Base-by-base conservation (phyloP, 1,140 invertebrate genomes). In the Hycleus phaleratus region DNA sequence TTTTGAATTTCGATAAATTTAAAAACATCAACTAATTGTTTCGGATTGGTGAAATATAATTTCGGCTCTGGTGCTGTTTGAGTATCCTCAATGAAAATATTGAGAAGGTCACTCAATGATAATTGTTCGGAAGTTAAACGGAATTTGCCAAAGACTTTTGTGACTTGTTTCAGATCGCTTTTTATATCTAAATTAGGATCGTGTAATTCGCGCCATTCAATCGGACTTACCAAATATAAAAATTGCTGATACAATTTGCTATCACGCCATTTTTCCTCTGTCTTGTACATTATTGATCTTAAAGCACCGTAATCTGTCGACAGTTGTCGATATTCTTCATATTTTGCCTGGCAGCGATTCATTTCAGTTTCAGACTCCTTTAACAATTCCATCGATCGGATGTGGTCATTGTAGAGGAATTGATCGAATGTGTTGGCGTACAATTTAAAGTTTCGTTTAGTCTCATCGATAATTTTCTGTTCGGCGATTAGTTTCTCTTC, bases 171-270 rank as follows among this genome's bases (percentile, higher is more conserved):
- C 1, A 32, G 25, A 26, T 52, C 46, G n/a, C 32, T 50, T 49
- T 4, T 54, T 25, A 26, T 47, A 50, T 32, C 58, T 7, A 32
- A 5, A 32, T 32, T 50, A 11, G 42, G 52, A 63, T 76, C 71
- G 63, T 79, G 68, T 57, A 77, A 61, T 61, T 74, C 70, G 38
- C 77, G 70, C 83, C 82, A 84, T 9, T 74, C 70, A n/a, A 81
- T 68, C 8, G 82, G 81, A 38, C 81, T 78, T 9, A 81, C 71
- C 65, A 78, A 77, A 65, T 78, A 79, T 18, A 86, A 70, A 71
- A 86, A 86, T 61, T 77, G 78, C 71, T 85, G 81, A 69, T 84
- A 86, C 56, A 82, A 79, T 63, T 83, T 75, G 40, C 79, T 77
- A 48, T 78, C 79, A 48, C 78, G 69, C 74, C 83, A 81, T 12